phyloP scores from a whole-genome alignment of 2,797 vertebrate genomes.

The Paratrypauchen microcephalus region DNA sequence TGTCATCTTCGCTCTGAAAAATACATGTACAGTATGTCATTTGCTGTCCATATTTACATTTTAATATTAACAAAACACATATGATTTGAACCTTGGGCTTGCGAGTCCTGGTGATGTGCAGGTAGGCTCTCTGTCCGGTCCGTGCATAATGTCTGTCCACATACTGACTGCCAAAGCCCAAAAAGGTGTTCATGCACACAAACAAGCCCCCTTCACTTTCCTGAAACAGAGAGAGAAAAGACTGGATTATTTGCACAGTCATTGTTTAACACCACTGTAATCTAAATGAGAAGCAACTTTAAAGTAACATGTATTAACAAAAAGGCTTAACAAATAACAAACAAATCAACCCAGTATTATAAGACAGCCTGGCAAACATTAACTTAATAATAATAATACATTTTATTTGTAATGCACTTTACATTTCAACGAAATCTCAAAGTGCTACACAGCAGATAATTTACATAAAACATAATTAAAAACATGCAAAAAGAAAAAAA shows the following conservation, averaged over 20 bases:
- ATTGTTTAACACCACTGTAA: not conserved
- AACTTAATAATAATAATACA: no score
- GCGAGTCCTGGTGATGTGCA: constrained; percentile 91
- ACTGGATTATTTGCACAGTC: not conserved
- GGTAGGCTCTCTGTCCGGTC: constrained; percentile 90
- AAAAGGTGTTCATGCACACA: constrained; percentile 97
- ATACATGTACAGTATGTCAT: not conserved
- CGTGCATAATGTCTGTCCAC: constrained; percentile 90
- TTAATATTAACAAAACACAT: not conserved
- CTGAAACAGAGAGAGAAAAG: constrained; percentile 60
- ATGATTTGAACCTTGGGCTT: constrained; percentile 75
- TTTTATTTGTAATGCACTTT: no score
- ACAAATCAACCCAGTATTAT: not conserved
- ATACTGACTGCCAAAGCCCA: constrained; percentile 93
- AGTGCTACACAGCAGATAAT: no score
- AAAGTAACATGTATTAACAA: not conserved
- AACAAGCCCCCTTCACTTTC: constrained; percentile 95
- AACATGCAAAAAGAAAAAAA: no score
- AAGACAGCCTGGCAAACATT: no score
- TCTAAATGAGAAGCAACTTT: not conserved
- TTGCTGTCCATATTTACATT: not conserved
- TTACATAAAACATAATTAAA: no score
- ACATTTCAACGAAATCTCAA: no score
- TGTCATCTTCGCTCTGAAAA: constrained; percentile 88
- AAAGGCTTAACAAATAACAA: not conserved